These are phyloP conservation scores for Mesitornis unicolor DNA, from an alignment of 2,113 vertebrate genomes.

Conservation along the genomic window DNA sequence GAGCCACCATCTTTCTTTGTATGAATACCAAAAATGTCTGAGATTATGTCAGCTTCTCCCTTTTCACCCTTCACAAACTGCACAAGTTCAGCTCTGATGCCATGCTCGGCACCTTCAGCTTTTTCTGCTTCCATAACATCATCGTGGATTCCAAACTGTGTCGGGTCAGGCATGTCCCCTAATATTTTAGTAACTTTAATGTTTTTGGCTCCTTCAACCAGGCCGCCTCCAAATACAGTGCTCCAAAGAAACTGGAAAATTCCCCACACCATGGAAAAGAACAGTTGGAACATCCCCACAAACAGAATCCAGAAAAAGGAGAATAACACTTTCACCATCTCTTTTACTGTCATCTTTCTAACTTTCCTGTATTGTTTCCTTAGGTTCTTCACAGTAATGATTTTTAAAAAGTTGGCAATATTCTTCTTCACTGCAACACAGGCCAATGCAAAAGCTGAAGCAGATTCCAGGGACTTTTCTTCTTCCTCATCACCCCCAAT, in stretches of 20 bases:
- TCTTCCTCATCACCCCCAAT: constrained; percentile 82
- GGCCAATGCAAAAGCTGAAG: constrained; percentile 88
- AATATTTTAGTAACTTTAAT: constrained; percentile 97
- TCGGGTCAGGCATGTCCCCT: constrained; percentile 98
- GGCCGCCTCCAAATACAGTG: constrained; percentile 93
- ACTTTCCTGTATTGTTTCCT: constrained; percentile 85
- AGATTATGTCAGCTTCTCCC: constrained; percentile 84
- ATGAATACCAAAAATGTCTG: constrained; percentile 87
- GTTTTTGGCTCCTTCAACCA: constrained; percentile 96
- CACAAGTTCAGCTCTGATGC: constrained; percentile 77
- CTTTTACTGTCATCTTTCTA: constrained; percentile 89
- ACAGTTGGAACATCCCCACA: constrained; percentile 82
- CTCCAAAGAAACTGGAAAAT: constrained; percentile 94
- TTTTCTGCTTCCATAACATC: constrained; percentile 89
- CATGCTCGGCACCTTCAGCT: constrained; percentile 78
- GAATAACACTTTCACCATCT: constrained; percentile 87
- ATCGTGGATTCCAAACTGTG: constrained; percentile 96
- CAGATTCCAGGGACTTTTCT: constrained; percentile 78
- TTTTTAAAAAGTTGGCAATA: constrained; percentile 78
- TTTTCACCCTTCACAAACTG: constrained; percentile 84
- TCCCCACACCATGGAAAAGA: constrained; percentile 86
- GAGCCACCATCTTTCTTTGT: constrained; percentile 84
- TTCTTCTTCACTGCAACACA: constrained; percentile 85
- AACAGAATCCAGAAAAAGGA: constrained; percentile 92
- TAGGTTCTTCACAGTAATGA: constrained; percentile 86